These are phyloP conservation scores for Oophaga sylvatica DNA, from an alignment of 2,797 vertebrate genomes.

Conservation along the genomic window DNA sequence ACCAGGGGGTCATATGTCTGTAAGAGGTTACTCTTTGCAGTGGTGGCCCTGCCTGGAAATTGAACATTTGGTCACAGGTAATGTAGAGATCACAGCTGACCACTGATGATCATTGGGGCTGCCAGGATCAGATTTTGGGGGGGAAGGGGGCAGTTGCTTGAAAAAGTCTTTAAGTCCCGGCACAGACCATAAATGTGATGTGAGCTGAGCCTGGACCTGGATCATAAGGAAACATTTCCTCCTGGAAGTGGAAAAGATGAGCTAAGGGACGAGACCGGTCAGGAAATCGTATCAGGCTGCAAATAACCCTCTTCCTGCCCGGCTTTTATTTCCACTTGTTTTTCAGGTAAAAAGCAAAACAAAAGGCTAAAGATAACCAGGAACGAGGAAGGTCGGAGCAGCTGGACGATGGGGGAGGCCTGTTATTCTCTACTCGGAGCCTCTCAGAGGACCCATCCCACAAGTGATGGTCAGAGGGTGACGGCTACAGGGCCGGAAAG, in stretches of 20 bases:
- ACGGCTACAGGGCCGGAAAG: neutral
- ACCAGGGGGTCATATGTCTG: no score
- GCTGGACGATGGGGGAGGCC: neutral
- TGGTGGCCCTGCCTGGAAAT: no score
- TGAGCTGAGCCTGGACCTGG: neutral
- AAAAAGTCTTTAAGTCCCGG: neutral
- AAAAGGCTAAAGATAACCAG: conserved; percentile 55
- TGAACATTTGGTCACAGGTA: no score
- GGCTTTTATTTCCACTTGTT: neutral
- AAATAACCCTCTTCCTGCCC: conserved; percentile 36
- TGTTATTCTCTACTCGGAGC: neutral
- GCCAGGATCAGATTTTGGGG: no score
- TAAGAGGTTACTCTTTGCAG: no score
- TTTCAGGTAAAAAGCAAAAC: conserved; percentile 42
- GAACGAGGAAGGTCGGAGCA: neutral
- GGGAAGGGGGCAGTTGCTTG: neutral
- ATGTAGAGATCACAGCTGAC: no score
- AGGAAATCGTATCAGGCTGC: conserved; percentile 31
- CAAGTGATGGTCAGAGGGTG: neutral
- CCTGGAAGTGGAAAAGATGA: conserved; percentile 51
- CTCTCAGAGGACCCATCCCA: neutral
- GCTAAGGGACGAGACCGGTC: neutral
- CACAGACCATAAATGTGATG: no score
- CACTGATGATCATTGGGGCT: no score
- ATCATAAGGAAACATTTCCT: neutral